Base-by-base conservation (phyloP, 2,888 invertebrate genomes). In the Drosophila fulvimacula region DNA sequence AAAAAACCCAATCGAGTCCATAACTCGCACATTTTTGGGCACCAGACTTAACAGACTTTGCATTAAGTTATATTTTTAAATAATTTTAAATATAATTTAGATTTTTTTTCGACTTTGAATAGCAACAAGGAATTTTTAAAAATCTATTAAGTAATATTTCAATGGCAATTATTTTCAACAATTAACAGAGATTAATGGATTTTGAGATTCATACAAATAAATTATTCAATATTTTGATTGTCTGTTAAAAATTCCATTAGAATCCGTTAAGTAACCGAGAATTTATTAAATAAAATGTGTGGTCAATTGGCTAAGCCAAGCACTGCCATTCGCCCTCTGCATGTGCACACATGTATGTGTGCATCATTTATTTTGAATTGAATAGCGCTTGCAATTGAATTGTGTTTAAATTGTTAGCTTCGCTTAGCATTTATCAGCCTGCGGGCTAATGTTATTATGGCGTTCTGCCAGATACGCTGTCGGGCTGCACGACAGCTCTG, bases 361-460 rank as follows among this genome's bases (percentile, higher is more conserved):
- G 41, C 39, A 38, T 38, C 39, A 38, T 38, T 38, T n/a, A 38
- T n/a, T n/a, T n/a, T 44, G 24, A 44, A 44, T 24, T 24, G 44
- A 44, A 24, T 5, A 9, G 9, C 9, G 15, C 24, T 44, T 44
- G 24, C 24, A 24, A 24, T 4, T 44, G 15, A 44, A 44, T 44
- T 24, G 44, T 24, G 41, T 24, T 21, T 15, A 1, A 42, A 42
- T 42, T 17, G 39, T 10, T 39, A 17, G 39, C 17, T 39, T 39
- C 9, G 19, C 0, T 19, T 5, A 4, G 39, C 11, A 19, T 41
- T 41, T 11, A 19, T 0, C 19, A 19, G 19, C 10, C 1, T 0
- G 19, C 0, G 41, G 15, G 19, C 19, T 19, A 5, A 41, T 19
- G 39, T 10, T 17, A 4, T 9, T 9, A 2, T 39, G 41, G 41